Percentiles rank a stretch among this genome's conserved stretches.
phyloP scores from a whole-genome alignment of 2,797 vertebrate species.

The Cyprinella venusta region DNA sequence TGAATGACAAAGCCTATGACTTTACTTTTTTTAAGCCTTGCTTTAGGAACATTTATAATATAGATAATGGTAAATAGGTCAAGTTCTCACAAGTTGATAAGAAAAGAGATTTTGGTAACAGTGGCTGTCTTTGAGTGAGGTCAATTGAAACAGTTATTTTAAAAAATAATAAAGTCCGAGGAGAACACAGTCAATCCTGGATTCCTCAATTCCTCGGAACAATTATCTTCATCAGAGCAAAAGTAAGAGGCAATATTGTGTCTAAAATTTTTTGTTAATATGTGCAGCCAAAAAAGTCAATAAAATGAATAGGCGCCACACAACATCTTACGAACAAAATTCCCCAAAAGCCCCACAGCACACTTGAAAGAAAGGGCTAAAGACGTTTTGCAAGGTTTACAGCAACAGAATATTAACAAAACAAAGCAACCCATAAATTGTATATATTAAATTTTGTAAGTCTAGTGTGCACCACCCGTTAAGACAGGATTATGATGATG shows the following conservation, averaged over 20 bases:
- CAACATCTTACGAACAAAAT: neutral
- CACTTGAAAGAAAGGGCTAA: neutral
- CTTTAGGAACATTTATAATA: neutral
- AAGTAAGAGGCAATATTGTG: neutral
- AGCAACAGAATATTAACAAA: neutral
- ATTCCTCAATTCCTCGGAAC: neutral
- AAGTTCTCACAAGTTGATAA: neutral
- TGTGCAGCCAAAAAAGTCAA: neutral
- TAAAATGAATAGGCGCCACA: too few species aligned
- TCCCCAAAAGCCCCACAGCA: neutral
- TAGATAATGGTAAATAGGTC: too few species aligned
- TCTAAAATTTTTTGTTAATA: neutral
- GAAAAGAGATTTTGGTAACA: neutral
- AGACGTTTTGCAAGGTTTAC: neutral
- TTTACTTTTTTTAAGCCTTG: neutral
- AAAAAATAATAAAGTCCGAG: neutral
- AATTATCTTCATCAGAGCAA: neutral
- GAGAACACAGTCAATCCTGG: neutral
- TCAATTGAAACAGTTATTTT: neutral
- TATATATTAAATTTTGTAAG: conserved; percentile 3
- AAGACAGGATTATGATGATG: neutral
- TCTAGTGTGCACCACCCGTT: neutral
- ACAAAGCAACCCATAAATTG: neutral
- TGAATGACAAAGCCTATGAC: neutral
- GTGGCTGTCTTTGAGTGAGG: neutral